phyloP scores from a whole-genome alignment of 92 coral and sea anemone species.

The Isaurus tuberculatus region DNA sequence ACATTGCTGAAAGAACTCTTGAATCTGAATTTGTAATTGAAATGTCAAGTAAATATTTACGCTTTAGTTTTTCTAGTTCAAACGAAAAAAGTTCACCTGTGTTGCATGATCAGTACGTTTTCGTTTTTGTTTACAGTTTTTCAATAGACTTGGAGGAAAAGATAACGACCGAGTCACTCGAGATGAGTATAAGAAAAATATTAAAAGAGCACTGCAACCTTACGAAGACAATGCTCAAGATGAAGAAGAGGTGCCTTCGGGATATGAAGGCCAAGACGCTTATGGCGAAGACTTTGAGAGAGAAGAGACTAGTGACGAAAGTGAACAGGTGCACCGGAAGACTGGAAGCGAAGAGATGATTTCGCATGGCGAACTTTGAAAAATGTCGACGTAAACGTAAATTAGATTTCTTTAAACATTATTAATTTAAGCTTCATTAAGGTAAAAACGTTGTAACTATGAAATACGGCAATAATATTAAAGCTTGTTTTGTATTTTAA shows the following conservation, averaged over 20 bases:
- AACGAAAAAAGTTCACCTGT: background rate
- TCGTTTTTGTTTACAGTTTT: conserved; percentile 5
- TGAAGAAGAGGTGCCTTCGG: background rate
- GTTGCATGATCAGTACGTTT: background rate
- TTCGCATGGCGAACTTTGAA: conserved; percentile 31
- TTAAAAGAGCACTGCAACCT: conserved; percentile 11
- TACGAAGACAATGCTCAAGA: background rate
- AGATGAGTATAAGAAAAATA: conserved; percentile 1
- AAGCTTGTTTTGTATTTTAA: background rate
- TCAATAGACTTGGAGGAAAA: conserved; percentile 11
- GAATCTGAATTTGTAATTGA: background rate
- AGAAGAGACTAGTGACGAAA: conserved; percentile 15
- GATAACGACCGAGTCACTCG: background rate
- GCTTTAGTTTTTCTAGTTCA: too few relatives aligned
- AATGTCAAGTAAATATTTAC: background rate
- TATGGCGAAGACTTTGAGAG: conserved; percentile 1
- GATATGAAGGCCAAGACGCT: background rate
- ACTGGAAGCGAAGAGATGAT: conserved; percentile 3
- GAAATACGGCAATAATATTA: too few relatives aligned
- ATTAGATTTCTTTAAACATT: background rate
- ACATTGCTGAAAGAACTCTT: too few relatives aligned
- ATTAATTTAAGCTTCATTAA: background rate
- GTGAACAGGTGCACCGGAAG: conserved; percentile 23
- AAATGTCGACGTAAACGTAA: background rate
- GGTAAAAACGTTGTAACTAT: background rate